phyloP scores from a whole-genome alignment of 2,888 invertebrate genomes.

The Malthinus seriepunctatus region DNA sequence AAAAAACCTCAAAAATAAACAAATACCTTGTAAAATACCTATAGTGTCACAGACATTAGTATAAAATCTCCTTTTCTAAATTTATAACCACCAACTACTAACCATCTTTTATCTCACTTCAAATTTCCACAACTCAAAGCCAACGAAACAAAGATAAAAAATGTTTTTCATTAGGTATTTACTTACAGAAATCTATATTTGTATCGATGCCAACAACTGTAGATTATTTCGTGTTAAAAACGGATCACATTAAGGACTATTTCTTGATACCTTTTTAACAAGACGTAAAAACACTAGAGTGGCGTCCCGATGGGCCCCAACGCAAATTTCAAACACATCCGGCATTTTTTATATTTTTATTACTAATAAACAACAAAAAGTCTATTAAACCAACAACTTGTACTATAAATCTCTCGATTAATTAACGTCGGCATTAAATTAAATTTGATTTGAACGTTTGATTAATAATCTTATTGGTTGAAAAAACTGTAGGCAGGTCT shows the following conservation, averaged over 20 bases:
- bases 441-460: no score
- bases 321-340: no score
- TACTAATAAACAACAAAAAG: no score
- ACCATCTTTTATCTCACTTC: neutral
- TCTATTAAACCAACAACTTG: no score
- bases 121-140: neutral
- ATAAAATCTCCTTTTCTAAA: neutral
- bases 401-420: no score
- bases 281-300: neutral
- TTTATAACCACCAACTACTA: neutral
- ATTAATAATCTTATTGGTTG: no score
- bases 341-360: no score
- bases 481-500: no score
- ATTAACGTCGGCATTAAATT: no score
- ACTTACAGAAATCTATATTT: conserved; percentile 33
- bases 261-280: conserved; percentile 8
- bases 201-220: conserved; percentile 29
- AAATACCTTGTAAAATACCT: conserved; percentile 21
- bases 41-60: conserved; percentile 18
- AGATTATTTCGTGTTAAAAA: conserved; percentile 25
- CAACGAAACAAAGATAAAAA: neutral
- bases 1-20: conserved; percentile 19
- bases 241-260: conserved; percentile 21
- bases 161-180: conserved; percentile 11
- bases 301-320: neutral